A percentile compares a stretch with the other conserved stretches of the same genome.
These are phyloP conservation scores for Sula dactylatra DNA, from an alignment of 2,113 vertebrate species.

Conservation along the genomic window DNA sequence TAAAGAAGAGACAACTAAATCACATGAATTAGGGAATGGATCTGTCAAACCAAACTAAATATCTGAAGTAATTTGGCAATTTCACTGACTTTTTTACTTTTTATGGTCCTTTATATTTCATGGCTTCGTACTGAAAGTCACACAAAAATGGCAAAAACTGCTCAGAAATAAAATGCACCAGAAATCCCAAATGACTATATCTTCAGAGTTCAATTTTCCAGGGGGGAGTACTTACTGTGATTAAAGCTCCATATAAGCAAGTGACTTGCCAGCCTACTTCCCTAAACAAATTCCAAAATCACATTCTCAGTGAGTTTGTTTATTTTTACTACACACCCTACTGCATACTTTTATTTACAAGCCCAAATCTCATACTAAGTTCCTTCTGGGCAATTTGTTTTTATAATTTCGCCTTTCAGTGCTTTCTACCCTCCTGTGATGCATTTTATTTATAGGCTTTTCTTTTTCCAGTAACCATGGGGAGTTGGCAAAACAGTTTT, in stretches of 20 bases:
- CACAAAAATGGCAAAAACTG: not conserved
- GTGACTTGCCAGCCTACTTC: not conserved
- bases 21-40: not conserved
- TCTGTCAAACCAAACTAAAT: not conserved
- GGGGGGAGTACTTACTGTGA: not conserved
- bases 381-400: slow-evolving; percentile 23
- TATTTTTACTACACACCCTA: not conserved
- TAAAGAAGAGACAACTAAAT: not conserved
- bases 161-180: not conserved
- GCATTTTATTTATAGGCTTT: not conserved
- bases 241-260: not conserved
- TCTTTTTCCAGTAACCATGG: not conserved
- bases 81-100: not conserved
- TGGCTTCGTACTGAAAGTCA: not conserved
- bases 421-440: not conserved
- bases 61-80: not conserved
- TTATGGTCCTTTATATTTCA: not conserved
- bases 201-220: not conserved
- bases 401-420: not conserved
- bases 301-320: not conserved
- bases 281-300: slow-evolving; percentile 18
- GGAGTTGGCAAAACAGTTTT: not conserved
- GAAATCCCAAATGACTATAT: not conserved
- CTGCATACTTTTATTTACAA: slow-evolving; percentile 1
- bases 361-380: not conserved